Evolutionary conservation across 2,797 vertebrate species (phyloP).

Genomic region (Caiman crocodilus): DNA sequence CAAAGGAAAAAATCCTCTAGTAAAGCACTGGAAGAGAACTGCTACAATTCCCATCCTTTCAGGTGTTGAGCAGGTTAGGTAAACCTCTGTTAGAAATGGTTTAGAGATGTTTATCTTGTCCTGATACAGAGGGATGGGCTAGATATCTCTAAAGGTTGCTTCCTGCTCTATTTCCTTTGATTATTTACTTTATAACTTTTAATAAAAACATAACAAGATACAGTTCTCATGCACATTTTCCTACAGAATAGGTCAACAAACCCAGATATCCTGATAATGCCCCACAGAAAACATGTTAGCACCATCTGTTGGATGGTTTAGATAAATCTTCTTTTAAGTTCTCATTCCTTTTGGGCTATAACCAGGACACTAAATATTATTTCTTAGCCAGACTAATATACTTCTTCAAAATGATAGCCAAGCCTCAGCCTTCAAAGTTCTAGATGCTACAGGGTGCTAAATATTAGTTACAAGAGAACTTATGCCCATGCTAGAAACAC

Average conservation of each 20-base stretch:
- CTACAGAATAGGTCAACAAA: background rate
- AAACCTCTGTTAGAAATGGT: no score
- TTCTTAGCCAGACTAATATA: background rate
- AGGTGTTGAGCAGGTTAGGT: no score
- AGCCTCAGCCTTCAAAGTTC: background rate
- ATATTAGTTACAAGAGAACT: background rate
- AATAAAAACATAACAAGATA: background rate
- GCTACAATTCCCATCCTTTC: no score
- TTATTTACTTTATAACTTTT: background rate
- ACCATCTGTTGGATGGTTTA: background rate
- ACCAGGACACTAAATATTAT: background rate
- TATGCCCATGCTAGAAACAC: background rate
- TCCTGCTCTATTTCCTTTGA: no score
- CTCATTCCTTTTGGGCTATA: background rate
- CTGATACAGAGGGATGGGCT: no score
- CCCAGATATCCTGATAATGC: background rate
- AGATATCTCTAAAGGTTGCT: no score
- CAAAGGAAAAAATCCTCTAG: no score
- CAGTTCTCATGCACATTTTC: background rate
- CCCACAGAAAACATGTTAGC: background rate
- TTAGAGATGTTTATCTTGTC: no score
- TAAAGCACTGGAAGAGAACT: no score
- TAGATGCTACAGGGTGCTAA: background rate
- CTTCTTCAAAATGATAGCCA: background rate
- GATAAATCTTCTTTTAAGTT: background rate